Percentiles rank a stretch among this genome's conserved stretches.
phyloP scores from a whole-genome alignment of 2,797 vertebrate genomes.

The Typhlichthys eigenmanni region DNA sequence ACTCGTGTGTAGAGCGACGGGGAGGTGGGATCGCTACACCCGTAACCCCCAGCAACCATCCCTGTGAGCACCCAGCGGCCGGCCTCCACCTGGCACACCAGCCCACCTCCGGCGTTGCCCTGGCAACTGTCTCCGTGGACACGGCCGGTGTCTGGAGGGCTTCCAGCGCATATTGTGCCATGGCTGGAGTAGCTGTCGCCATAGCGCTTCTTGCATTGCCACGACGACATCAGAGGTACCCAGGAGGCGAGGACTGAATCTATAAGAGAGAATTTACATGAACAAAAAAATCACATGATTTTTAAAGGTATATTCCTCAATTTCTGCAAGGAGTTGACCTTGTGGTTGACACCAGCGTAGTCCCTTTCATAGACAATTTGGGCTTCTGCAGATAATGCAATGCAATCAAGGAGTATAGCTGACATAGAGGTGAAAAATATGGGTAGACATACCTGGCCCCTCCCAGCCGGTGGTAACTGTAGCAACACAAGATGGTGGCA shows the following conservation, averaged over 20 bases:
- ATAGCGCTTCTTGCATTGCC: constrained; percentile 84
- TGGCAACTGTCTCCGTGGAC: constrained; percentile 84
- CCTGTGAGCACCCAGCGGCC: constrained; percentile 87
- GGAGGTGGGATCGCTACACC: constrained; percentile 83
- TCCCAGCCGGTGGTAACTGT: constrained; percentile 86
- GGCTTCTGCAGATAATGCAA: no score
- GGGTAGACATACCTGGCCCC: constrained; percentile 77
- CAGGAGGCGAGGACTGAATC: constrained; percentile 85
- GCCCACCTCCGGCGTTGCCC: constrained; percentile 88
- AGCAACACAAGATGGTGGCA: constrained; percentile 81
- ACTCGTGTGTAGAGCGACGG: constrained; percentile 89
- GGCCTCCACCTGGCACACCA: constrained; percentile 81
- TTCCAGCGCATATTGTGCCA: constrained; percentile 88
- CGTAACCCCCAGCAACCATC: constrained; percentile 86
- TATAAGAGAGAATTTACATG: constrained; percentile 50
- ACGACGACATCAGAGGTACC: constrained; percentile 85
- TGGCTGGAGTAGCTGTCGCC: constrained; percentile 87
- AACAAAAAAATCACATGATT: neutral
- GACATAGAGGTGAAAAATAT: neutral
- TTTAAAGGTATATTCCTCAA: no score
- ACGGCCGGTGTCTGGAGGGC: constrained; percentile 83
- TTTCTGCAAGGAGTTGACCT: no score
- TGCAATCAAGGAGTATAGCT: neutral
- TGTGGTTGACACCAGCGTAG: no score
- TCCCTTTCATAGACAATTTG: no score